phyloP scores from a whole-genome alignment of 1,140 invertebrate genomes.

The Coptotermes formosanus region DNA sequence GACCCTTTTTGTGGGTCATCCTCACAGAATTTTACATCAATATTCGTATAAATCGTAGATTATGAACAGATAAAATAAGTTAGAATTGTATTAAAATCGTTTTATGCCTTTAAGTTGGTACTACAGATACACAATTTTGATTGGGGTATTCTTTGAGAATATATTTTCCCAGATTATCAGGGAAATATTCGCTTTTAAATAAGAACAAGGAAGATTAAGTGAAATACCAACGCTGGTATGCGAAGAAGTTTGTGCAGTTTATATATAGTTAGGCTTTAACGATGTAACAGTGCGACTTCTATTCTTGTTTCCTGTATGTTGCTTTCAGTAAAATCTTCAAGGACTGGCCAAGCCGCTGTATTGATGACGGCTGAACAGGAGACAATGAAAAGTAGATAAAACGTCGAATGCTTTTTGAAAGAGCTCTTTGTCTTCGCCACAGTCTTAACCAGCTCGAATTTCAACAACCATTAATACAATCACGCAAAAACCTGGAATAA shows the following conservation, averaged over 20 bases:
- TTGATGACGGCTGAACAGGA: not conserved
- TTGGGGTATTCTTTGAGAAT: too few relatives aligned
- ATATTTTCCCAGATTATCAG: too few relatives aligned
- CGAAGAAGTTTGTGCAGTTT: not conserved
- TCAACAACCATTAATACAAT: not conserved
- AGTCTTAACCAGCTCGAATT: not conserved
- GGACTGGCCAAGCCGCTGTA: not conserved
- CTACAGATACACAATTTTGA: too few relatives aligned
- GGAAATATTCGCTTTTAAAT: too few relatives aligned
- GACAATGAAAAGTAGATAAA: not conserved
- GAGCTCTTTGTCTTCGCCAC: not conserved
- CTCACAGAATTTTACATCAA: too few relatives aligned
- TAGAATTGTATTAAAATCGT: too few relatives aligned
- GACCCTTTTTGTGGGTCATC: too few relatives aligned
- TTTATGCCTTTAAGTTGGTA: too few relatives aligned
- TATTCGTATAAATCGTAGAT: too few relatives aligned
- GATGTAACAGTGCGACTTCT: not conserved
- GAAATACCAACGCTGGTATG: too few relatives aligned
- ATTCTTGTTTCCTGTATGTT: not conserved
- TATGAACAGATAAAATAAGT: too few relatives aligned
- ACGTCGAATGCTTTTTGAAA: not conserved
- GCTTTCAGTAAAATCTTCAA: not conserved
- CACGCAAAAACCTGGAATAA: not conserved
- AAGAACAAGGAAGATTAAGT: too few relatives aligned
- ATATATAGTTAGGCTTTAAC: not conserved